A percentile compares a stretch with the other conserved stretches of the same genome.
phyloP scores from a whole-genome alignment of 2,888 invertebrate genomes.

The Lasioglossum leucozonium region DNA sequence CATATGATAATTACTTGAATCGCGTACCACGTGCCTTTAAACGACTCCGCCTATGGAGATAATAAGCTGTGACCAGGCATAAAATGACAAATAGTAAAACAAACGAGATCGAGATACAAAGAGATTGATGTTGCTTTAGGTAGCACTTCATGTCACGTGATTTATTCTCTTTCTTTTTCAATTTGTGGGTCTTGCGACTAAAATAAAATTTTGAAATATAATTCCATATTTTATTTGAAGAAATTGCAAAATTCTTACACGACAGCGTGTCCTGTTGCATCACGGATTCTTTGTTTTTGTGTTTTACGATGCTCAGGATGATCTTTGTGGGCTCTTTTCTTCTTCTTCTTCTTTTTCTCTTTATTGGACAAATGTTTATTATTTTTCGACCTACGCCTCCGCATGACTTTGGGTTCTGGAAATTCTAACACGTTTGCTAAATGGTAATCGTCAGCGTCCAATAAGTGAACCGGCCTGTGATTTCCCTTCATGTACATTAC shows the following conservation, averaged over 20 bases:
- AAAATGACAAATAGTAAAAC: constrained; percentile 23
- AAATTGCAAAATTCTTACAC: constrained; percentile 34
- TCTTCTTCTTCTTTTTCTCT: constrained; percentile 3
- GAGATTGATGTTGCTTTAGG: constrained; percentile 8
- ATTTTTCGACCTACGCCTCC: constrained; percentile 11
- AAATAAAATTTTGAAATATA: not conserved
- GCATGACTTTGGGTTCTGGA: constrained; percentile 28
- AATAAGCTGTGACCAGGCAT: constrained; percentile 33
- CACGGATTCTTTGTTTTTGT: not conserved
- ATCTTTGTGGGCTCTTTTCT: not conserved
- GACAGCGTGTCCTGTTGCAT: not conserved
- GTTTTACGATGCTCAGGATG: not conserved
- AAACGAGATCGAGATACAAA: constrained; percentile 27
- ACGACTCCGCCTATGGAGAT: constrained; percentile 23
- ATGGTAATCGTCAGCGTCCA: constrained; percentile 12
- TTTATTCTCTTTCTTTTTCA: constrained; percentile 32
- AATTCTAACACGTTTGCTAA: constrained; percentile 25
- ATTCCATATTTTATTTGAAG: not conserved
- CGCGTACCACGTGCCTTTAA: constrained; percentile 37
- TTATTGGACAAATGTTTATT: constrained; percentile 1
- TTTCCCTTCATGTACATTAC: constrained; percentile 67
- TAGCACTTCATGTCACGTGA: not conserved
- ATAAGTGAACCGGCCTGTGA: constrained; percentile 44
- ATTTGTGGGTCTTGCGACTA: constrained; percentile 15
- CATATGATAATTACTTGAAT: constrained; percentile 54